Evolutionary conservation across 2,888 invertebrate genomes (phyloP).

Genomic region (Drosophila basisetae): DNA sequence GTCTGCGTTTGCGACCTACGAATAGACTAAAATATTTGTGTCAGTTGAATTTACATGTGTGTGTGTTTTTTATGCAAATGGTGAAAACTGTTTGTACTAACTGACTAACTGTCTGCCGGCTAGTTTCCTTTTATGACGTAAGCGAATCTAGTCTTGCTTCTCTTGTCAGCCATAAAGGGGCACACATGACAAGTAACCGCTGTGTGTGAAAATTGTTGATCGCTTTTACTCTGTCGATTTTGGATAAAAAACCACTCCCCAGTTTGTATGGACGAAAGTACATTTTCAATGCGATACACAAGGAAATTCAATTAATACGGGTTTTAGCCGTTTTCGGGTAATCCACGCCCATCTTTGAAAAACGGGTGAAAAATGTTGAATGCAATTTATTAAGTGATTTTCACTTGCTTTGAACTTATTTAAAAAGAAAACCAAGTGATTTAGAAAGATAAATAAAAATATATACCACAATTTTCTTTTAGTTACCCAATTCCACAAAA

Average conservation of each 20-base stretch:
- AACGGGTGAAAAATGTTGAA: background rate
- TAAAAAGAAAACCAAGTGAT: background rate
- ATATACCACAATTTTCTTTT: background rate
- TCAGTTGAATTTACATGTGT: conserved; percentile 20
- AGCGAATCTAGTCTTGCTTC: conserved; percentile 1
- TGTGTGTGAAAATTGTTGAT: conserved; percentile 2
- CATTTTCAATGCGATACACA: background rate
- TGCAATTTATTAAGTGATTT: background rate
- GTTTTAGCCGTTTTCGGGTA: background rate
- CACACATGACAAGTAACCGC: background rate
- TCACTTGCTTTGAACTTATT: background rate
- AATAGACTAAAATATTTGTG: conserved; percentile 18
- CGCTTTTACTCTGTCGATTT: background rate
- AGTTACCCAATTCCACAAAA: background rate
- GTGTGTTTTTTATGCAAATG: conserved; percentile 10
- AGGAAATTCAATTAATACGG: background rate
- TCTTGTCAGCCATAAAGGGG: background rate
- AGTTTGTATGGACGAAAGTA: conserved; percentile 3
- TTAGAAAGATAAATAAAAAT: no score
- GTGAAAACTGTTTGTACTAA: background rate
- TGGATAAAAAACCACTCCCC: conserved; percentile 1
- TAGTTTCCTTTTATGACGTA: conserved; percentile 8
- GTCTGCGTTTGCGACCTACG: conserved; percentile 33
- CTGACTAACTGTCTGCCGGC: background rate
- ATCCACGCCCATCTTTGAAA: background rate